These are phyloP conservation scores for Pangasius krempfi DNA, from an alignment of 2,797 vertebrate genomes.

Conservation along the genomic window DNA sequence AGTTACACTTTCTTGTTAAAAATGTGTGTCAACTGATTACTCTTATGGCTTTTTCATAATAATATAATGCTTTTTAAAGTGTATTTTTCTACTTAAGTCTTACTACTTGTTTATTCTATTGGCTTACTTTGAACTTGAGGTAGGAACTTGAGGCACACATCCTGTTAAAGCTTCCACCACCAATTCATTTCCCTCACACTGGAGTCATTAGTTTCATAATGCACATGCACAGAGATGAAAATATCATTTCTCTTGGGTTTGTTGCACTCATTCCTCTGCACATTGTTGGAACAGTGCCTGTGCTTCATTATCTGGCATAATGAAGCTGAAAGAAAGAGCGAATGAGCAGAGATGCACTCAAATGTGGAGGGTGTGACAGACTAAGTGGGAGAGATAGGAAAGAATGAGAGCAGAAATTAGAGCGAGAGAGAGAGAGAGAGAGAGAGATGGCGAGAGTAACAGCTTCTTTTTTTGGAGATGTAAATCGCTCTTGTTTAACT, in stretches of 20 bases:
- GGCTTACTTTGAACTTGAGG: neutral
- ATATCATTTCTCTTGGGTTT: slow-evolving; percentile 42
- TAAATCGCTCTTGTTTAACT: slow-evolving; percentile 63
- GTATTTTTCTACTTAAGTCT: neutral
- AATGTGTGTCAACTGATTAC: neutral
- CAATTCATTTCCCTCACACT: neutral
- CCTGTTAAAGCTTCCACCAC: neutral
- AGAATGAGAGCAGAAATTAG: slow-evolving; percentile 51
- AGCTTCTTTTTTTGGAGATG: slow-evolving; percentile 50
- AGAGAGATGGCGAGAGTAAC: neutral
- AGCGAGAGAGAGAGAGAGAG: slow-evolving; percentile 6
- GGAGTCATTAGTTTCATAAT: slow-evolving; percentile 26
- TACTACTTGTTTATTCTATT: neutral
- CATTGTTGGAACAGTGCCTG: slow-evolving; percentile 37
- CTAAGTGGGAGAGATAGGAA: slow-evolving; percentile 65
- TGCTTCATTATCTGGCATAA: slow-evolving; percentile 55
- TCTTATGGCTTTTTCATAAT: neutral
- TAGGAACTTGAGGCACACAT: neutral
- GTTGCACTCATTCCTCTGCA: slow-evolving; percentile 42
- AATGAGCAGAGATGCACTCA: slow-evolving; percentile 61
- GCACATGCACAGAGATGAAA: slow-evolving; percentile 28
- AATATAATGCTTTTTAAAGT: neutral
- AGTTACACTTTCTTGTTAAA: neutral
- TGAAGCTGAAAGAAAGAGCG: slow-evolving; percentile 49
- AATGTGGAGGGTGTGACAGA: slow-evolving; percentile 38